Evolutionary conservation across 2,797 vertebrate species (phyloP), one percentile per base, ranked within the genome.

Genomic region (Premnoplex brunnescens): DNA sequence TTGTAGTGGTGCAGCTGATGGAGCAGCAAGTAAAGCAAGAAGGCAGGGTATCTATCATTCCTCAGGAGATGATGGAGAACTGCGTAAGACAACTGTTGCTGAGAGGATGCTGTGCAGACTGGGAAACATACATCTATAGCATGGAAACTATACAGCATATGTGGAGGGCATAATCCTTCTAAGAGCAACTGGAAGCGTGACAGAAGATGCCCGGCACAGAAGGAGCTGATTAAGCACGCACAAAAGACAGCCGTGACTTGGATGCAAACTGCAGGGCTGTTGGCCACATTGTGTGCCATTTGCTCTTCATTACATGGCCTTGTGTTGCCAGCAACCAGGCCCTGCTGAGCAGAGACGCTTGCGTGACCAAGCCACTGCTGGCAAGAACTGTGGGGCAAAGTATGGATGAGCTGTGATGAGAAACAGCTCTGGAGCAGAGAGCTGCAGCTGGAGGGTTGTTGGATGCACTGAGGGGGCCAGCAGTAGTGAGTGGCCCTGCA

Each of bases 201-300:
- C 63, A 59, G 66, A 64, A 72, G 66, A 85, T 63, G 83, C n/a
- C 68, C 0, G 0, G n/a, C 41, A 34, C 94, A 95, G 85, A 78
- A 88, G 91, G 91, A 95, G 48, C 44, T 63, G 85, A 85, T 96
- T 93, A 88, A 67, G 26, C 1, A 1, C 0, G 4, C 34, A 95
- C 83, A 93, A 95, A 97, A 91, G 85, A 73, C 63, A 88, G 66
- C 69, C 27, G 67, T 96, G 96, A 94, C 93, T 95, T 95, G 94
- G 94, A 78, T 55, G 39, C 80, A 72, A 86, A 37, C 51, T 8
- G 52, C 7, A 15, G 58, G 69, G 92, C 80, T 91, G 73, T 58
- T 79, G 78, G 79, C 54, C 55, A 58, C 58, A 12, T 41, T n/a
- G 58, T 64, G 43, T 3, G 15, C 28, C 1, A 3, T 60, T 80